Conservation (phyloP, 2,888 invertebrate genomes). For the Hartigia nigra region DNA sequence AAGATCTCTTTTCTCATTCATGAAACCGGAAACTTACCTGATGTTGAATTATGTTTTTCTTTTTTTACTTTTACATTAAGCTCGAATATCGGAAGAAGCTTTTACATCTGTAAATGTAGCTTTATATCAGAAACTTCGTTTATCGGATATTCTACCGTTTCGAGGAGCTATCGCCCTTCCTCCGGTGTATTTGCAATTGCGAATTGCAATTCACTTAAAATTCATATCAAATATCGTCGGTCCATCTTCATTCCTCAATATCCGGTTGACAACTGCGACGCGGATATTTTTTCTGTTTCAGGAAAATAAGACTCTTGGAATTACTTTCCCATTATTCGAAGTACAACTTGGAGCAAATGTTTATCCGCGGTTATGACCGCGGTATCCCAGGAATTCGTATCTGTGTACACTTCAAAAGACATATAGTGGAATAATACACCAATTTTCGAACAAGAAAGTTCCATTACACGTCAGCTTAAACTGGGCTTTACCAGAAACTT, state of each 20-base stretch:
- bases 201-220: not conserved
- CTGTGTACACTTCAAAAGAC: too few relatives aligned
- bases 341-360: not conserved
- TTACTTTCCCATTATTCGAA: not conserved
- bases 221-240: not conserved
- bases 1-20: not conserved
- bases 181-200: not conserved
- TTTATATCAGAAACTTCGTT: not conserved
- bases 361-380: not conserved
- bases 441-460: not conserved
- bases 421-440: not conserved
- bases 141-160: not conserved
- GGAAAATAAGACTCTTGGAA: not conserved
- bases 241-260: not conserved
- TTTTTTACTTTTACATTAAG: not conserved
- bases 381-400: not conserved
- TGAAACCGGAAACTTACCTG: not conserved
- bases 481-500: not conserved
- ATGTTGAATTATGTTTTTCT: not conserved
- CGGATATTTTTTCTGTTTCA: not conserved
- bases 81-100: not conserved
- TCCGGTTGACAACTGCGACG: not conserved
- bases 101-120: not conserved
- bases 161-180: not conserved
- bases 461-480: slow-evolving; percentile 2